Evolutionary conservation across 2,113 vertebrate species (phyloP), one percentile per base, ranked within the genome.

Genomic region (Electrona antarctica): DNA sequence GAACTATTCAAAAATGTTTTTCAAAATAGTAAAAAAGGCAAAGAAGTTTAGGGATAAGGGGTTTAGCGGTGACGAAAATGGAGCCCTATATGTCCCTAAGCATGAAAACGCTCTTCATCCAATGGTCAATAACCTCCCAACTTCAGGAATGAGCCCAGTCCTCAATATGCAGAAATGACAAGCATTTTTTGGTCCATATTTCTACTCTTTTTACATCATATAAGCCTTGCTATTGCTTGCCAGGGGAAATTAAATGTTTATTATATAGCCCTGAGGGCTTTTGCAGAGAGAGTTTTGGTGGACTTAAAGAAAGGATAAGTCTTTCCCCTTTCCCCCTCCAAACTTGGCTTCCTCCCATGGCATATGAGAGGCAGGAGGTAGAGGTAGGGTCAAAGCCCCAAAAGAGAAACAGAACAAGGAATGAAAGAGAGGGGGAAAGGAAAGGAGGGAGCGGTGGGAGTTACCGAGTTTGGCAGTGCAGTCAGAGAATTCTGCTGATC

Each of bases 171-270:
- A 80, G 79, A 90, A 21, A 82, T 69, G 77, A 82, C 77, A 74
- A 83, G 71, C 80, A 78, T 83, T 84, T 84, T 80, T 85, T 57
- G 74, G 74, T 59, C 14, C 45, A 78, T 76, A 79, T 81, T 84
- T 80, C 76, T 84, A 66, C 77, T 75, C 74, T 82, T 89, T 89
- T 89, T 87, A 89, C 89, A 89, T 92, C 80, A 84, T 83, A 85
- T 85, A 89, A 89, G 80, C 87, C 80, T 81, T 89, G 78, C 83
- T 79, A 77, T 86, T 86, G 83, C 88, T 86, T 84, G 85, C 81
- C 84, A 90, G 85, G 90, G 92, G 92, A 93, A 93, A 93, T 93
- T 57, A 93, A 93, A 93, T 90, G 90, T 93, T 93, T 92, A 89
- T 91, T 87, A 88, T 90, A 73, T 71, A 80, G 71, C 82, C 88